A percentile compares a stretch with the other conserved stretches of the same genome.
Conservation (phyloP, 1,140 invertebrate species). For the Drosophila willistoni region DNA sequence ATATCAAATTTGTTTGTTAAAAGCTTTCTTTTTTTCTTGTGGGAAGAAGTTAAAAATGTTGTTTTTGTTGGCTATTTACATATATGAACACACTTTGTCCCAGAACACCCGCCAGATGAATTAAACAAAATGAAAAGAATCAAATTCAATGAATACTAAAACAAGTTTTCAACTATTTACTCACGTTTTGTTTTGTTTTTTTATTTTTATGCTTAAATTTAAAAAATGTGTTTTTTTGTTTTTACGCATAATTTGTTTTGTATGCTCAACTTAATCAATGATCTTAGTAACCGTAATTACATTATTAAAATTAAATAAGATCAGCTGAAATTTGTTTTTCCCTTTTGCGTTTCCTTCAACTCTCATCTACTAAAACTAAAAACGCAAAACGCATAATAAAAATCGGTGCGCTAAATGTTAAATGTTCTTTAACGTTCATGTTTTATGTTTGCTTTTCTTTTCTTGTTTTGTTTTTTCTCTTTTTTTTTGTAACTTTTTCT, state of each 20-base stretch:
- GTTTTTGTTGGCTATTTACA: not conserved
- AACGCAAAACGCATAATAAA: constrained; percentile 50
- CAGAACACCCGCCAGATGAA: constrained; percentile 16
- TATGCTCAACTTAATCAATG: constrained; percentile 68
- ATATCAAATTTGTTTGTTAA: not conserved
- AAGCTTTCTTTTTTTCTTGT: not conserved
- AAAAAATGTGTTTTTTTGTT: constrained; percentile 48
- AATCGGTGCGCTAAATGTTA: constrained; percentile 53
- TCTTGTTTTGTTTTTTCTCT: constrained; percentile 14
- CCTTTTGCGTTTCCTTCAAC: constrained; percentile 34
- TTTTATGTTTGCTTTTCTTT: constrained; percentile 8
- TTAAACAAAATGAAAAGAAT: not conserved
- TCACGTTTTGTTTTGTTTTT: constrained; percentile 47
- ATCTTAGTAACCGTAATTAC: constrained; percentile 73
- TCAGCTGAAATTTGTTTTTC: constrained; percentile 64
- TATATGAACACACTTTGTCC: constrained; percentile 1
- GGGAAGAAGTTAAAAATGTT: not conserved
- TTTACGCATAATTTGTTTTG: constrained; percentile 61
- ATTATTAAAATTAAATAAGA: constrained; percentile 73
- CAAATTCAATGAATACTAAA: constrained; percentile 44
- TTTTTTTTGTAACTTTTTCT: constrained; percentile 3
- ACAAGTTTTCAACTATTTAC: constrained; percentile 62
- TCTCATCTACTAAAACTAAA: constrained; percentile 38
- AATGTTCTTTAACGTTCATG: constrained; percentile 9
- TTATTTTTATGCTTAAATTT: constrained; percentile 59